These are phyloP conservation scores for Labeo calbasu DNA, from an alignment of 2,797 vertebrate species.

Conservation along the genomic window DNA sequence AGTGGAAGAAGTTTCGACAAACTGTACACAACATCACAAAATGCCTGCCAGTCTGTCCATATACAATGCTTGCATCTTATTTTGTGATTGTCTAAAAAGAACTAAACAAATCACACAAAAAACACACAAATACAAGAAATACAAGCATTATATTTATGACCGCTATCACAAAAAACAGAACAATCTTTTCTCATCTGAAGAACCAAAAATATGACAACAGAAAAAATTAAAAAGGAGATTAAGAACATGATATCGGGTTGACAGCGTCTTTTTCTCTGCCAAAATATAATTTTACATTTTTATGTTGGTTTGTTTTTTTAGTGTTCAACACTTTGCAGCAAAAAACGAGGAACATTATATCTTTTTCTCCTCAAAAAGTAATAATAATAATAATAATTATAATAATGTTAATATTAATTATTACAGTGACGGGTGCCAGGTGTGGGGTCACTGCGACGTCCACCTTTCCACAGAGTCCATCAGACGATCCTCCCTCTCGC, in stretches of 20 bases:
- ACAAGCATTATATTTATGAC: slow-evolving; percentile 85
- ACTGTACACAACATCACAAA: slow-evolving; percentile 86
- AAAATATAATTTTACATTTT: slow-evolving; percentile 85
- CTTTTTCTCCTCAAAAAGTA: slow-evolving; percentile 76
- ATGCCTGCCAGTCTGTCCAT: slow-evolving; percentile 84
- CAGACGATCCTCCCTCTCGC: slow-evolving; percentile 76
- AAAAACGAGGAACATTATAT: slow-evolving; percentile 77
- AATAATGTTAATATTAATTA: slow-evolving; percentile 81
- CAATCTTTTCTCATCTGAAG: slow-evolving; percentile 73
- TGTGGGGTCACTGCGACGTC: slow-evolving; percentile 71
- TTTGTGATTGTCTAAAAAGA: slow-evolving; percentile 89
- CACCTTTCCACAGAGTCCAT: slow-evolving; percentile 70
- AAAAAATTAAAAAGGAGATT: slow-evolving; percentile 66
- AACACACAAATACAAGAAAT: slow-evolving; percentile 84
- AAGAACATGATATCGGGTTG: slow-evolving; percentile 77
- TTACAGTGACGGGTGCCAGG: slow-evolving; percentile 75
- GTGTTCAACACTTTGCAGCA: slow-evolving; percentile 90
- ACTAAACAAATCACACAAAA: slow-evolving; percentile 84
- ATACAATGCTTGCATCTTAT: slow-evolving; percentile 88
- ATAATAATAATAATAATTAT: slow-evolving; percentile 74
- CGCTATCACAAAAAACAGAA: slow-evolving; percentile 79
- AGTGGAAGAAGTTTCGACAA: slow-evolving; percentile 84
- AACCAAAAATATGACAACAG: slow-evolving; percentile 54
- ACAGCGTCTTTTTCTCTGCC: slow-evolving; percentile 72
- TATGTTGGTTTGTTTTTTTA: slow-evolving; percentile 87